Evolutionary conservation across 2,113 vertebrate genomes (phyloP), one percentile per base, ranked within the genome.

Genomic region (Meleagris gallopavo): DNA sequence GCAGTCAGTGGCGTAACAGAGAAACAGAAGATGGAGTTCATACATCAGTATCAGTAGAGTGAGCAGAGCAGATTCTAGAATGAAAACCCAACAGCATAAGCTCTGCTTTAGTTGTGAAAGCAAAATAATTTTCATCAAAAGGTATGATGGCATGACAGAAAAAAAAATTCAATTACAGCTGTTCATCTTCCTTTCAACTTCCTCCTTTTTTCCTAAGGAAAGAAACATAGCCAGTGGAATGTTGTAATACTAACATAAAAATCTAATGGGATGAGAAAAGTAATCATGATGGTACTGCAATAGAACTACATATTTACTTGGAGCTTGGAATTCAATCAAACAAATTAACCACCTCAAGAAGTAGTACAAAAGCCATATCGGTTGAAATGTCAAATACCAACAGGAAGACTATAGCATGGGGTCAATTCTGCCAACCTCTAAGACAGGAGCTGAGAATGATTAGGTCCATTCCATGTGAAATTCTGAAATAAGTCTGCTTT

Each of bases 1-100:
- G 54, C 50, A 19, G 48, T 87, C 58, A 83, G 25, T n/a, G 87
- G 46, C 76, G 17, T 57, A 88, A 32, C 1, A 70, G 41, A 91
- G 34, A 87, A 94, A 84, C 16, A 83, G 66, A 76, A 89, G 71
- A 84, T 70, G 54, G n/a, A 89, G 16, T 38, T 90, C n/a, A 89
- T n/a, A 34, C 65, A 32, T 77, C 78, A 48, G 20, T 82, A 79
- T 57, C 36, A 27, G 57, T 54, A 25, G 48, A 88, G 21, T 41
- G 38, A 72, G 62, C 50, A 43, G 36, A 84, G 52, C 25, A 86
- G 57, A 15, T 41, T 77, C 40, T 17, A 60, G 61, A 57, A 36
- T 80, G 45, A 91, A 87, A 87, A 89, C 32, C 46, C 7, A 50
- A 61, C n/a, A 66, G 19, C 32, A 34, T 62, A 74, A 89, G 16